A percentile compares a stretch with the other conserved stretches of the same genome.
phyloP scores from a whole-genome alignment of 2,797 vertebrate genomes.

The Sciurus carolinensis region DNA sequence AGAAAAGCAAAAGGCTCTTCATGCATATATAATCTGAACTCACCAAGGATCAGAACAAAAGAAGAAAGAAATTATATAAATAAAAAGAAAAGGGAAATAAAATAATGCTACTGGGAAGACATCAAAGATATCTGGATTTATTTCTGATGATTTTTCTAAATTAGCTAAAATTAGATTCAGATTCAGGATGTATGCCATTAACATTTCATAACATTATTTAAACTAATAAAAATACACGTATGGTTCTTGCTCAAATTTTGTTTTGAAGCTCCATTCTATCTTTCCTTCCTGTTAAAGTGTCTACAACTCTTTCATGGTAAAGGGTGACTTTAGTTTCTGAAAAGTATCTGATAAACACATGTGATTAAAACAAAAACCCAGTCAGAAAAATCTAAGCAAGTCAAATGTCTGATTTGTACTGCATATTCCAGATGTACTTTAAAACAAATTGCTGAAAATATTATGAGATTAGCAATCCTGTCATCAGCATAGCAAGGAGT shows the following conservation, averaged over 20 bases:
- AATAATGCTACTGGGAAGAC: slow-evolving; percentile 58
- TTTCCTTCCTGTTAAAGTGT: neutral
- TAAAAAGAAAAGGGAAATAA: slow-evolving; percentile 51
- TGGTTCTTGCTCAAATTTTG: slow-evolving; percentile 51
- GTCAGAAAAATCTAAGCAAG: neutral
- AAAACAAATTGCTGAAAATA: slow-evolving; percentile 8
- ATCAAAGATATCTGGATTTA: slow-evolving; percentile 66
- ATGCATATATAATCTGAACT: neutral
- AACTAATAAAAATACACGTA: neutral
- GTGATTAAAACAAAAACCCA: neutral
- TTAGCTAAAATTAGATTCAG: slow-evolving; percentile 71
- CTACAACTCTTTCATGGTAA: neutral
- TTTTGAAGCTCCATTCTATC: neutral
- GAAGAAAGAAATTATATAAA: slow-evolving; percentile 43
- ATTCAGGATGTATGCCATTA: slow-evolving; percentile 52
- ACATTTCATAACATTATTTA: slow-evolving; percentile 57
- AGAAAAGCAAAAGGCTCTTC: neutral
- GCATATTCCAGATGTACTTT: neutral
- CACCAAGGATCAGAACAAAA: slow-evolving; percentile 6
- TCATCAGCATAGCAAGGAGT: neutral
- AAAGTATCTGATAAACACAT: neutral
- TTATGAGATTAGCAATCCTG: neutral
- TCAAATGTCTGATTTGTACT: neutral
- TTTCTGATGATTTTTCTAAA: slow-evolving; percentile 68
- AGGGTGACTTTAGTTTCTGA: slow-evolving; percentile 14